phyloP scores from a whole-genome alignment of 2,888 invertebrate species.

The Tuberolachnus salignus region DNA sequence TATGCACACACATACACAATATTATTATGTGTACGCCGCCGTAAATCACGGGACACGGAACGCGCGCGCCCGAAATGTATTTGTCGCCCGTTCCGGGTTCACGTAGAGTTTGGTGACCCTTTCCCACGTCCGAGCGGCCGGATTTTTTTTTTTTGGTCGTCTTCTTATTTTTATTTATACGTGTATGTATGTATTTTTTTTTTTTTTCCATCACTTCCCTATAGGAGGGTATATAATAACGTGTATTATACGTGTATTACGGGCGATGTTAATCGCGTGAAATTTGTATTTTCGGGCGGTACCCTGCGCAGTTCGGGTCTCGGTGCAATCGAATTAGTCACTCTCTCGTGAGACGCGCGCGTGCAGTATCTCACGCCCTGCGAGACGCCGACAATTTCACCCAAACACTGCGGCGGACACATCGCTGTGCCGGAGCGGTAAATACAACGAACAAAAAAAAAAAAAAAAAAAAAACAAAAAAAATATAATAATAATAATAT shows the following conservation, averaged over 20 bases:
- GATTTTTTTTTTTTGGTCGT: conserved; percentile 15
- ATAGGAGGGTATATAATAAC: neutral
- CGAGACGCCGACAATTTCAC: conserved; percentile 51
- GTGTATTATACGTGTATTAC: neutral
- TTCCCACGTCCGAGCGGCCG: conserved; percentile 43
- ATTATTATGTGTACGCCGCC: neutral
- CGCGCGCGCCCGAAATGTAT: conserved; percentile 25
- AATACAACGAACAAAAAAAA: neutral
- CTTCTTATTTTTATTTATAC: neutral
- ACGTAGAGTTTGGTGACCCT: conserved; percentile 55
- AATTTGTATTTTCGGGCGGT: conserved; percentile 8
- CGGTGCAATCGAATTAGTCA: conserved; percentile 51
- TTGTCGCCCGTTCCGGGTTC: conserved; percentile 56
- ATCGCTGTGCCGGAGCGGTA: conserved; percentile 42
- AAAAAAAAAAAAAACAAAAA: neutral
- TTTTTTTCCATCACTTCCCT: conserved; percentile 6
- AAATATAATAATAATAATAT: no score
- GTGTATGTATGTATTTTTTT: no score
- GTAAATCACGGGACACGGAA: conserved; percentile 40
- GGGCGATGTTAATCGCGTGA: conserved; percentile 37
- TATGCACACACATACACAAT: neutral
- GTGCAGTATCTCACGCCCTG: conserved; percentile 51
- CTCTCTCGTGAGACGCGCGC: conserved; percentile 20
- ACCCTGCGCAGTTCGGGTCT: no score
- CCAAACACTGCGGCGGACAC: conserved; percentile 40